Evolutionary conservation across 2,888 invertebrate species (phyloP).

Genomic region (Catotricha subobsoleta): DNA sequence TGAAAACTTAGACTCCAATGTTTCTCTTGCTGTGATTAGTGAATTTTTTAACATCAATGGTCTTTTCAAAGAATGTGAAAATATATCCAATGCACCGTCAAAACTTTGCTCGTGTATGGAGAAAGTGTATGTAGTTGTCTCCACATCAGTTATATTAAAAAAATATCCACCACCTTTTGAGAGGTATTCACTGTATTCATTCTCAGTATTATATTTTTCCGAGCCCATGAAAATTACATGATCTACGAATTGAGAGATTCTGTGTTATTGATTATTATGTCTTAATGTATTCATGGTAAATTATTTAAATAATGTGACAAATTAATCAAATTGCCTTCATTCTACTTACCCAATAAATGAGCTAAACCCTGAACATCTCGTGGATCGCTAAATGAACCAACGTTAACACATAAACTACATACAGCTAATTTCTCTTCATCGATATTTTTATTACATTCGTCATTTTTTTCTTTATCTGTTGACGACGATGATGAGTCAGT

Average conservation of each 20-base stretch:
- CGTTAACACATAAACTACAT: slow-evolving; percentile 55
- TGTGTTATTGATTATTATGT: too few species aligned
- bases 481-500: slow-evolving; percentile 20
- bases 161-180: slow-evolving; percentile 70
- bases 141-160: slow-evolving; percentile 77
- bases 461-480: slow-evolving; percentile 13
- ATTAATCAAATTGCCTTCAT: too few species aligned
- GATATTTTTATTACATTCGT: too few species aligned
- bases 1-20: slow-evolving; percentile 80
- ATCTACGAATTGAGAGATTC: too few species aligned
- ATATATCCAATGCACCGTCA: slow-evolving; percentile 58
- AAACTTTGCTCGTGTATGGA: slow-evolving; percentile 69
- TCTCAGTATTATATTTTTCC: slow-evolving; percentile 70
- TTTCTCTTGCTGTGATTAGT: slow-evolving; percentile 71
- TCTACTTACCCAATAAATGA: slow-evolving; percentile 47
- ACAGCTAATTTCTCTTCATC: slow-evolving; percentile 50
- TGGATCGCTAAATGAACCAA: slow-evolving; percentile 66
- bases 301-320: too few species aligned
- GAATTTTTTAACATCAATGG: slow-evolving; percentile 72
- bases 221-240: slow-evolving; percentile 94
- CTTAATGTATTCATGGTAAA: too few species aligned
- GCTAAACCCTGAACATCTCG: slow-evolving; percentile 58
- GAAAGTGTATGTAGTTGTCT: slow-evolving; percentile 75
- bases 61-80: slow-evolving; percentile 73
- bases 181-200: slow-evolving; percentile 64